A percentile compares a stretch with the other conserved stretches of the same genome.
phyloP scores from a whole-genome alignment of 1,140 invertebrate species.

The Coenobita brevimanus region DNA sequence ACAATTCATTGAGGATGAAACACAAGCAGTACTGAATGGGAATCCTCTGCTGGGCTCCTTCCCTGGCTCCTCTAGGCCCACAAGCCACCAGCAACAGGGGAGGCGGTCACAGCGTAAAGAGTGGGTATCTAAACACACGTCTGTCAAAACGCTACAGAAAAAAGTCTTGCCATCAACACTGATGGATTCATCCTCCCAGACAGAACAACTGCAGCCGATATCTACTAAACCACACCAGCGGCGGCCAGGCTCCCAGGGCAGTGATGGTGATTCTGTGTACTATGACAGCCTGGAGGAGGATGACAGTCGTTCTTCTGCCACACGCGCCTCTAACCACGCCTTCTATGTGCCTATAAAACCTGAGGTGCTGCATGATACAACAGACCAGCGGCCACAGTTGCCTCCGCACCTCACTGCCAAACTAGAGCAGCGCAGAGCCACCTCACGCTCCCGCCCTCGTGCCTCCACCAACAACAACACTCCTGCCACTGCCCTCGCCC shows the following conservation, averaged over 20 bases:
- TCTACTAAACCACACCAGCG: neutral
- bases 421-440: constrained; percentile 29
- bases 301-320: constrained; percentile 3
- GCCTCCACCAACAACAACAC: neutral
- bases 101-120: constrained; percentile 52
- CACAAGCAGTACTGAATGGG: constrained; percentile 49
- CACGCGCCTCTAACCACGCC: constrained; percentile 5
- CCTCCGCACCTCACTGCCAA: constrained; percentile 30
- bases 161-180: constrained; percentile 40
- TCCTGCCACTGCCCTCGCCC: neutral
- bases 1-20: constrained; percentile 52
- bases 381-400: neutral
- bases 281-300: constrained; percentile 68
- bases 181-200: constrained; percentile 52
- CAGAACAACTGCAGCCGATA: constrained; percentile 11
- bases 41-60: constrained; percentile 46
- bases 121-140: constrained; percentile 63
- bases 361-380: neutral
- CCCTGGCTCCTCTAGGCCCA: neutral
- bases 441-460: neutral
- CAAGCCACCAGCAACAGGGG: neutral
- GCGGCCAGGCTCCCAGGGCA: constrained; percentile 11
- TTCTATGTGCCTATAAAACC: constrained; percentile 56
- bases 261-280: constrained; percentile 47
- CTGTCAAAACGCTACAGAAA: constrained; percentile 50